Evolutionary conservation across 2,888 invertebrate species (phyloP).

Genomic region (Diaperis boleti): DNA sequence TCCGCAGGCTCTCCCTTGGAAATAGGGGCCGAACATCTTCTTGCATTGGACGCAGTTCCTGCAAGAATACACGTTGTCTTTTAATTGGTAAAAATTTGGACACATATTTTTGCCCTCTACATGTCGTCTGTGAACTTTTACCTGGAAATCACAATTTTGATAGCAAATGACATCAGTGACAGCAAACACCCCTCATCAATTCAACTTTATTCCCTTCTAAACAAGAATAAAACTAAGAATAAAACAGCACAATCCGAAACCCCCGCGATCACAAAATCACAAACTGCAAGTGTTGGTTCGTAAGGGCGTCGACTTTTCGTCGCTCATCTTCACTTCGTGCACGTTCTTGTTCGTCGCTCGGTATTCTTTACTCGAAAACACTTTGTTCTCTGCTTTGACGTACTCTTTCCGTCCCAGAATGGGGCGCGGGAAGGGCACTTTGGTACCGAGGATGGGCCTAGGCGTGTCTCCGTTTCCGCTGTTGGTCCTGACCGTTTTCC

Average conservation of each 20-base stretch:
- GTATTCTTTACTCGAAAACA: slow-evolving; percentile 51
- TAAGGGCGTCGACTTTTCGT: slow-evolving; percentile 41
- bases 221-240: too few species aligned
- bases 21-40: slow-evolving; percentile 68
- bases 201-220: background rate
- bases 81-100: background rate
- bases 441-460: slow-evolving; percentile 51
- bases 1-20: slow-evolving; percentile 66
- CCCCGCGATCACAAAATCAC: slow-evolving; percentile 12
- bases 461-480: slow-evolving; percentile 46
- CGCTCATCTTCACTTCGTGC: slow-evolving; percentile 52
- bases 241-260: background rate
- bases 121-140: too few species aligned
- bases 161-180: slow-evolving; percentile 5
- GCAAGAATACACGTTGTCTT: slow-evolving; percentile 42
- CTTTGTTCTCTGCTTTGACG: slow-evolving; percentile 42
- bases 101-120: too few species aligned
- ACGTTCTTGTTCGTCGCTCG: slow-evolving; percentile 51
- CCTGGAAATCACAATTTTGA: too few species aligned
- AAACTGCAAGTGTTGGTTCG: slow-evolving; percentile 23
- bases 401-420: slow-evolving; percentile 56
- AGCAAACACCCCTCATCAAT: background rate
- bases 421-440: slow-evolving; percentile 51
- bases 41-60: slow-evolving; percentile 68
- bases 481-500: slow-evolving; percentile 45